Percentiles rank a stretch among this genome's conserved stretches.
Evolutionary conservation across 2,113 vertebrate genomes (phyloP).

Genomic region (Papio anubis): DNA sequence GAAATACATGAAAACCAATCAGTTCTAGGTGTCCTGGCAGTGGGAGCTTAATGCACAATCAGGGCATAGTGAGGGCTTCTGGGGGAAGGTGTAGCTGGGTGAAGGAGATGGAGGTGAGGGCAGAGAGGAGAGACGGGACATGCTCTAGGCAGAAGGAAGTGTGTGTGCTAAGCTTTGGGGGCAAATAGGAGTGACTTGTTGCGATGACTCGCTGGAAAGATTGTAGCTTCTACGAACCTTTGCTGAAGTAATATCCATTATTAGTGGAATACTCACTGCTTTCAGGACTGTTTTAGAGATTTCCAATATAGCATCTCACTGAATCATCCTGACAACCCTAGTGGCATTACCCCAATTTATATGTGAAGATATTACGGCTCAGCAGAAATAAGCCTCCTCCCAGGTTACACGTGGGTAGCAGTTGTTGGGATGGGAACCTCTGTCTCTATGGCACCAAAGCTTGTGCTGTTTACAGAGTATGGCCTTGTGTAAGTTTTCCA

Average conservation of each 20-base stretch:
- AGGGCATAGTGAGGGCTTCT: neutral
- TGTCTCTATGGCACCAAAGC: neutral
- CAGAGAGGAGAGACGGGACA: neutral
- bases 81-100: neutral
- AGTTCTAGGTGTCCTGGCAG: no score
- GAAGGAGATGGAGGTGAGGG: neutral
- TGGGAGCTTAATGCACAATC: neutral
- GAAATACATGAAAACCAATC: no score
- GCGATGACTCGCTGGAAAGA: neutral
- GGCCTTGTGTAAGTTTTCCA: neutral
- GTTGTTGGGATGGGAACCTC: no score
- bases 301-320: neutral
- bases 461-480: neutral
- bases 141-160: neutral
- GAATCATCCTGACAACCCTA: neutral
- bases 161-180: neutral
- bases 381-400: neutral
- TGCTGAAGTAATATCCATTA: neutral
- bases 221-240: neutral
- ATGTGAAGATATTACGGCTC: neutral
- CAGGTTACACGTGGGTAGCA: rapidly evolving
- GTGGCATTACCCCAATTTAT: neutral
- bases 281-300: neutral
- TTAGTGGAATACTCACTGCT: neutral
- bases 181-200: neutral